Conservation (phyloP, 2,113 vertebrate genomes). For the Hydropotes inermis region DNA sequence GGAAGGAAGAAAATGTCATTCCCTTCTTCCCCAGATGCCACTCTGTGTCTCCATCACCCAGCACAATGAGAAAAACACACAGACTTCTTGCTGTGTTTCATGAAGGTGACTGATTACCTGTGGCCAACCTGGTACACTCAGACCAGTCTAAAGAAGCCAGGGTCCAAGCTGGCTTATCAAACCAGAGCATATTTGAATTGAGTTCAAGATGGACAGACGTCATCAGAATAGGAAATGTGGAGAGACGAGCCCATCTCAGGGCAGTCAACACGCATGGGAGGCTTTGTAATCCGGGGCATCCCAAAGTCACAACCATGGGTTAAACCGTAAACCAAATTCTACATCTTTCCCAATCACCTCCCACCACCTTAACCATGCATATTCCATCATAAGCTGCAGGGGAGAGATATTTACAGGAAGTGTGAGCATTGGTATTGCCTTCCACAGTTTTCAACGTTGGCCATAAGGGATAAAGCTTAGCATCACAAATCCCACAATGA, state of each 20-base stretch:
- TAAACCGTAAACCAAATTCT: background rate
- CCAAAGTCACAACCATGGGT: background rate
- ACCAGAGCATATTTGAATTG: background rate
- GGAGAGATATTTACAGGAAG: background rate
- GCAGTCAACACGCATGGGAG: accelerated
- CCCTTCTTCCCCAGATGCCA: background rate
- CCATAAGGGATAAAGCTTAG: background rate
- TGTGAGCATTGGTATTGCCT: background rate
- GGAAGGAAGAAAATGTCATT: background rate
- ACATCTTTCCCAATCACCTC: background rate
- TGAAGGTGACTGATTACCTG: background rate
- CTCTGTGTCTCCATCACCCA: background rate
- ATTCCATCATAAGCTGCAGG: background rate
- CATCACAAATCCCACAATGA: background rate
- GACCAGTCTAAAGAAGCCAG: background rate
- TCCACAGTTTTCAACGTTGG: background rate
- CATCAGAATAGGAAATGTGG: too few species aligned
- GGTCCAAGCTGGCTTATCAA: background rate
- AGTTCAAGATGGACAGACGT: background rate
- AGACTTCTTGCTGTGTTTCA: background rate
- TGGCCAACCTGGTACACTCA: background rate
- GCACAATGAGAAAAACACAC: background rate
- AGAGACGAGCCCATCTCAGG: background rate
- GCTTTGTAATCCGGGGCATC: background rate
- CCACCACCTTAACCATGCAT: background rate